Evolutionary conservation across 2,113 vertebrate genomes (phyloP), one percentile per base, ranked within the genome.

Genomic region (Mugil cephalus): DNA sequence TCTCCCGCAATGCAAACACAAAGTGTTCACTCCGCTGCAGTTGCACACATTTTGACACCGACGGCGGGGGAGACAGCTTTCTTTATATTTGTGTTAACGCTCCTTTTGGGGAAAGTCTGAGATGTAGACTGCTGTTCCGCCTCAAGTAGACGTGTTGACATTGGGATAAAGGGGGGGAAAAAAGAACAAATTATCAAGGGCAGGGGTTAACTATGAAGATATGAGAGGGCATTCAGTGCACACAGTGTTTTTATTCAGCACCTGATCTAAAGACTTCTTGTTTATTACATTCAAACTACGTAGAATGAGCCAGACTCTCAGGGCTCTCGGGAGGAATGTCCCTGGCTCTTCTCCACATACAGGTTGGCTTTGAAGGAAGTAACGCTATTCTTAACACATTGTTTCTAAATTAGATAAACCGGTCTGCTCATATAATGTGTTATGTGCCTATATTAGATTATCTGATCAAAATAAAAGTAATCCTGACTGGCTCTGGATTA

Each of bases 1-100:
- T 87, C 79, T 89, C 85, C 85, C 86, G 64, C 86, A 87, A 88
- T 53, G 82, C 84, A 84, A 89, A 89, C 88, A 87, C 83, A 80
- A 87, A 89, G 74, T 80, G 80, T 84, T 87, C 78, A 66, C 72
- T 88, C 58, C 43, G 71, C 56, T 74, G 65, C 83, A 70, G 52
- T 81, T 67, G 66, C 77, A 82, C 80, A 83, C 77, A 82, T 87
- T 84, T 76, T 82, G 80, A 87, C 83, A 80, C 66, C 59, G 79
- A 74, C 69, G 45, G 79, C 72, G 68, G 80, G 81, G 58, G 59
- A 82, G 81, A 81, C 36, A 24, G 78, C 36, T 82, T 74, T 70
- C 69, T 83, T 83, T 73, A 74, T 80, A 61, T 82, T 77, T 53
- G 55, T 71, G 54, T 66, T 74, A 83, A 72, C 8, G 6, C 40